Base-by-base conservation (phyloP, 2,113 vertebrate species). In the Sceloporus undulatus region DNA sequence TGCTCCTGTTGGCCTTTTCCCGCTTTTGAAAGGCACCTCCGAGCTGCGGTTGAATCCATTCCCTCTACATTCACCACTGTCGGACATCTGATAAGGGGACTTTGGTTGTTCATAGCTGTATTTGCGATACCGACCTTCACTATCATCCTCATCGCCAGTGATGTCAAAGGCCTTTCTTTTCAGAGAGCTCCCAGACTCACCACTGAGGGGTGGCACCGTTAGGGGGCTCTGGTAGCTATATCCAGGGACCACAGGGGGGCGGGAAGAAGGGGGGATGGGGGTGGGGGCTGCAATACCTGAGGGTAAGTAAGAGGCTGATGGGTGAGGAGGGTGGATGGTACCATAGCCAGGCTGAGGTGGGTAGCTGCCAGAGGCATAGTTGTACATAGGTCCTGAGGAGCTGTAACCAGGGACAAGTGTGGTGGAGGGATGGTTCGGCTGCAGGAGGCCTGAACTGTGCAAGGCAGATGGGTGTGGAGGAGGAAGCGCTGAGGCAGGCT, bases 91-190 rank as follows among this genome's bases (percentile, higher is more conserved):
- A 92, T 98, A 99, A 27, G 74, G 98, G 1, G 96, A 91, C 94
- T 99, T 98, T 93, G 97, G 90, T 62, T 97, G 95, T 92, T 98
- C 98, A 62, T 98, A 98, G 89, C 96, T 95, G 88, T 98, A 99
- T 94, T 99, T 99, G 93, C 98, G 97, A 92, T 98, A 98, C 91
- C 98, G 97, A 68, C 96, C 97, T 4, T 96, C 97, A 0, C 96
- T 97, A 0, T 97, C 98, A 0, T 98, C 98, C 40, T 98, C 97
- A 0, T 91, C 88, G 0, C 95, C 86, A 1, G 93, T 88, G 95
- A 98, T 96, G 85, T 98, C 98, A 7, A 98, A 98, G 0, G 98
- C 98, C 91, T 99, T 99, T 91, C 98, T 98, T 96, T 99, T 99
- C 90, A 99, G 93, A 16, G 97, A 87, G 16, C 95, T 96, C 1